Base-by-base conservation (phyloP, 2,888 invertebrate species). In the Cheilosia impressa region DNA sequence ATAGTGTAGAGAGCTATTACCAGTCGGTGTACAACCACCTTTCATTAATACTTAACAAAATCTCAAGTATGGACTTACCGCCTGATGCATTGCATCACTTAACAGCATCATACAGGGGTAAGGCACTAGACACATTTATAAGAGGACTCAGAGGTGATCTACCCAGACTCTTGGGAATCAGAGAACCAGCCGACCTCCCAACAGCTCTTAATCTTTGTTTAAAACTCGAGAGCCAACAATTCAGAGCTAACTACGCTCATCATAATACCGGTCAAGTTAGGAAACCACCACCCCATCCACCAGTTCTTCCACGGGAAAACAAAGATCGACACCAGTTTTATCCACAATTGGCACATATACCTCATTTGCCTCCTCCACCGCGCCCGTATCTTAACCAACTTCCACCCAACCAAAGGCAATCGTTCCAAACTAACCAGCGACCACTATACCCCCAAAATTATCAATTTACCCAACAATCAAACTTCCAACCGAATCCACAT, bases 41-140 rank as follows among this genome's bases (percentile, higher is more conserved):
- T 6, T 88, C 88, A 4, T 41, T 88, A 1, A 88, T 88, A 6
- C 24, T 88, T 38, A 88, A 88, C 60, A 88, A 89, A 73, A 65
- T 88, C 19, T 53, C 55, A 9, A 65, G 65, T 22, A 80, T 88
- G 68, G 87, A 88, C 7, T 57, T 87, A 17, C 71, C 80, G 10
- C 38, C 31, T 7, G 88, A 88, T 43, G 31, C 87, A 27, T 43
- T 84, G 4, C 24, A 72, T 2, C 55, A 87, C n/a, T n/a, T 88
- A 24, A 87, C 77, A 13, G 31, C 75, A 50, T 71, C 79, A 13
- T 85, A 88, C 58, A 55, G 87, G 19, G 80, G 76, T 55, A 88
- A 88, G 57, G 88, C 88, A 2, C 53, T 88, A n/a, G 87, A 88
- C 63, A 87, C 87, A 1, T 88, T 88, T 38, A 62, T 88, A 13